These are phyloP conservation scores for Stigmatopora nigra DNA, from an alignment of 2,113 vertebrate genomes.

Conservation along the genomic window DNA sequence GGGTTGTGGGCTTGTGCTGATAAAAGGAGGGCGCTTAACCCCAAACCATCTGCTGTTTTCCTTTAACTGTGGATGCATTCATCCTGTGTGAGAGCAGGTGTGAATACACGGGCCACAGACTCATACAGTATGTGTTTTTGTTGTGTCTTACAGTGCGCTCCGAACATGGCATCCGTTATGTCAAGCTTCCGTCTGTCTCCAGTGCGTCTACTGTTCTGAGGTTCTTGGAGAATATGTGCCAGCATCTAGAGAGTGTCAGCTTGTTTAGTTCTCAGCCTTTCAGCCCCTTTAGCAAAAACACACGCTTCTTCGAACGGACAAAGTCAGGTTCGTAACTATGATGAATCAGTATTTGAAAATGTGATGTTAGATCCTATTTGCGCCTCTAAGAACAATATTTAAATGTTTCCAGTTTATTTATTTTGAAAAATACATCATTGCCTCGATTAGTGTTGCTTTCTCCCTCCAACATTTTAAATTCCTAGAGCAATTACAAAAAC, in stretches of 20 bases:
- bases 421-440: not conserved
- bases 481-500: too few species aligned
- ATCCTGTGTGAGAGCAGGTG: constrained; percentile 17
- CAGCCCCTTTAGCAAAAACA: constrained; percentile 68
- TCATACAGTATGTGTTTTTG: constrained; percentile 16
- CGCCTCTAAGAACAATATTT: not conserved
- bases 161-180: constrained; percentile 81
- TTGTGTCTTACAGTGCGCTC: constrained; percentile 76
- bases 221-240: constrained; percentile 92
- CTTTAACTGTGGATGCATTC: constrained; percentile 30
- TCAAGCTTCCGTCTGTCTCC: constrained; percentile 88
- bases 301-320: constrained; percentile 57
- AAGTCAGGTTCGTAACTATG: constrained; percentile 51
- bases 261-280: constrained; percentile 95
- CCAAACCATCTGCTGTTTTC: constrained; percentile 60
- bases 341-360: not conserved
- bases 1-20: constrained; percentile 28
- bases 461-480: too few species aligned
- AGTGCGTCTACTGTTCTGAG: constrained; percentile 90
- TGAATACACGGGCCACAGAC: constrained; percentile 7
- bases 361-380: not conserved
- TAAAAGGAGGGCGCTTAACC: constrained; percentile 42
- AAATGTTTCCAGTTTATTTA: not conserved
- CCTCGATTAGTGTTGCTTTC: not conserved
- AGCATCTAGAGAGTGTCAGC: constrained; percentile 86